Percentiles rank a stretch among this genome's conserved stretches.
These are phyloP conservation scores for Salminus brasiliensis DNA, from an alignment of 2,113 vertebrate species.

Conservation along the genomic window DNA sequence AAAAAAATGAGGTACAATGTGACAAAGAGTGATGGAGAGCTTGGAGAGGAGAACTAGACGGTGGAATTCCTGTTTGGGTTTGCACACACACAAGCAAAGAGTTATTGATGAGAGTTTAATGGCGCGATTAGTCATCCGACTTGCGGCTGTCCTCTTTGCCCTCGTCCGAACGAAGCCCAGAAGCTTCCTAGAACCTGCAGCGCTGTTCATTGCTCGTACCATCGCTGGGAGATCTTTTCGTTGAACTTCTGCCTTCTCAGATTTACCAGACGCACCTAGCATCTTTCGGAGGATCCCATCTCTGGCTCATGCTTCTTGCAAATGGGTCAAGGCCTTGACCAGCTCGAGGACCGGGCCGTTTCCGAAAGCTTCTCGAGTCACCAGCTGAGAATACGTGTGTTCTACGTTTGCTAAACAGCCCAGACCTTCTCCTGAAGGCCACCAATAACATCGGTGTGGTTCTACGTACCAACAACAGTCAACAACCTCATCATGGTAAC, in stretches of 20 bases:
- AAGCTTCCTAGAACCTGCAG: conserved; percentile 23
- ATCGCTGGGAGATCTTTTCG: not conserved
- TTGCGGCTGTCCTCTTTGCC: conserved; percentile 20
- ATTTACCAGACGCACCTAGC: not conserved
- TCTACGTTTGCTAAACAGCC: too few relatives aligned
- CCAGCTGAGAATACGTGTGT: too few relatives aligned
- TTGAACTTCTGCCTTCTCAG: conserved; percentile 8
- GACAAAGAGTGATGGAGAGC: conserved; percentile 28
- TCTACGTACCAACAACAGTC: too few relatives aligned
- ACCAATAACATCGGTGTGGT: too few relatives aligned
- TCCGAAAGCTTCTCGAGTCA: not conserved
- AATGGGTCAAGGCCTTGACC: too few relatives aligned
- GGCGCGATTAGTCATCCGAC: conserved; percentile 39
- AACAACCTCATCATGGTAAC: too few relatives aligned
- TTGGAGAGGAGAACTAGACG: conserved; percentile 45
- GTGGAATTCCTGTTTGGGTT: conserved; percentile 36
- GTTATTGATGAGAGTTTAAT: conserved; percentile 52
- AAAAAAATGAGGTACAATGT: conserved; percentile 5
- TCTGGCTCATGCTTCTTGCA: too few relatives aligned
- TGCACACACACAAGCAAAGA: not conserved
- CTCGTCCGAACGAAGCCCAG: not conserved
- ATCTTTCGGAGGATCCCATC: too few relatives aligned
- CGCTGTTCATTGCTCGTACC: conserved; percentile 23
- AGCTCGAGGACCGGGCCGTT: too few relatives aligned
- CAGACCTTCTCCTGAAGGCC: too few relatives aligned